Conservation (phyloP, 2,888 invertebrate genomes). For the Troides helena region DNA sequence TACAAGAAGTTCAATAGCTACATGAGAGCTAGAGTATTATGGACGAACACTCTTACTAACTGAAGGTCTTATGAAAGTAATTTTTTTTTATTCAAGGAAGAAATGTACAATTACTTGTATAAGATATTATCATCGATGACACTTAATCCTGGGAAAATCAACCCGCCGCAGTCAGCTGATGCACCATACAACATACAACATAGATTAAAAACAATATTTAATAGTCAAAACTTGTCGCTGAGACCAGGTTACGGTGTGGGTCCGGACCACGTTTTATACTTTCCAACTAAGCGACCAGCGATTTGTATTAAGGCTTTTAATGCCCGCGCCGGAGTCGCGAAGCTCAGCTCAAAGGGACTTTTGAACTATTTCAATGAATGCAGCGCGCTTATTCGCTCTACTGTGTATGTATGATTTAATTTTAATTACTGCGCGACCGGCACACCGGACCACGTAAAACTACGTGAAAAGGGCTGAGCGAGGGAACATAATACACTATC, state of each 20-base stretch:
- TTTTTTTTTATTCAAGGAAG: too few species aligned
- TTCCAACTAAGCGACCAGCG: constrained; percentile 16
- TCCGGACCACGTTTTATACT: constrained; percentile 8
- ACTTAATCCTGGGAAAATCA: too few species aligned
- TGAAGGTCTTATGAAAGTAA: too few species aligned
- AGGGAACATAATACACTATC: background rate
- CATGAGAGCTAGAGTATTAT: too few species aligned
- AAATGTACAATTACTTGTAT: too few species aligned
- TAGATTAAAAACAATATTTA: background rate
- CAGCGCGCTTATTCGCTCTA: constrained; percentile 29
- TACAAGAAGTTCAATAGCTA: too few species aligned
- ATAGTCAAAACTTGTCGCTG: background rate
- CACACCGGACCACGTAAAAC: constrained; percentile 2
- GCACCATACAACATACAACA: background rate
- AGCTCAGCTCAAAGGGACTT: constrained; percentile 18
- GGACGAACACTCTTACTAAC: too few species aligned
- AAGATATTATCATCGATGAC: too few species aligned
- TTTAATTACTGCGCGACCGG: constrained; percentile 36
- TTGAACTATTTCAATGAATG: constrained; percentile 33
- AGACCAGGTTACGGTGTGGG: background rate
- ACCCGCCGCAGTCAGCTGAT: too few species aligned
- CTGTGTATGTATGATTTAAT: constrained; percentile 34
- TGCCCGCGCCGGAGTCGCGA: constrained; percentile 11
- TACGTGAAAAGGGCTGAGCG: constrained; percentile 14
- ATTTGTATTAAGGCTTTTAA: constrained; percentile 21